Conservation (phyloP, 2,888 invertebrate genomes). For the Cylloceria caligata region DNA sequence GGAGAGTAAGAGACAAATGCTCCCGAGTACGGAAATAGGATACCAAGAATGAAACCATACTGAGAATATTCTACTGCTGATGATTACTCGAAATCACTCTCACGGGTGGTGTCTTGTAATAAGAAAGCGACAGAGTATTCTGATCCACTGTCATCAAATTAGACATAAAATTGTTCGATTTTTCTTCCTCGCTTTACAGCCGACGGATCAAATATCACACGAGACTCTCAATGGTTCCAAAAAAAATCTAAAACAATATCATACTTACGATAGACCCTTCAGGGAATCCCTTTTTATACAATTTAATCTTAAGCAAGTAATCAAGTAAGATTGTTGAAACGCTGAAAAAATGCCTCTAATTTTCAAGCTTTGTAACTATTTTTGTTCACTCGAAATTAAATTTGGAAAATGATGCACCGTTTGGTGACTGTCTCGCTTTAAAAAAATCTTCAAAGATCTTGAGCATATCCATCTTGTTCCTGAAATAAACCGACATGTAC, state of each 20-base stretch:
- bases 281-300: no score
- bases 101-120: slow-evolving; percentile 24
- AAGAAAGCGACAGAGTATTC: not conserved
- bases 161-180: not conserved
- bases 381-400: no score
- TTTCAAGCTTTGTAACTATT: no score
- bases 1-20: slow-evolving; percentile 10
- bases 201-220: no score
- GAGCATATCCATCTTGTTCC: not conserved
- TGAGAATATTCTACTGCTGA: slow-evolving; percentile 47
- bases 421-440: not conserved
- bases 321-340: no score
- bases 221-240: no score
- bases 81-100: slow-evolving; percentile 36
- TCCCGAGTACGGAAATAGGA: slow-evolving; percentile 53
- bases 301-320: no score
- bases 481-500: not conserved
- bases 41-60: slow-evolving; percentile 58
- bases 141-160: not conserved
- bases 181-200: not conserved
- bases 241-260: no score
- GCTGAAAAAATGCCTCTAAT: no score
- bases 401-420: no score
- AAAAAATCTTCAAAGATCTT: not conserved
- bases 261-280: no score